These are phyloP conservation scores for Myotis pilosus DNA, from an alignment of 2,797 vertebrate species.

Conservation along the genomic window DNA sequence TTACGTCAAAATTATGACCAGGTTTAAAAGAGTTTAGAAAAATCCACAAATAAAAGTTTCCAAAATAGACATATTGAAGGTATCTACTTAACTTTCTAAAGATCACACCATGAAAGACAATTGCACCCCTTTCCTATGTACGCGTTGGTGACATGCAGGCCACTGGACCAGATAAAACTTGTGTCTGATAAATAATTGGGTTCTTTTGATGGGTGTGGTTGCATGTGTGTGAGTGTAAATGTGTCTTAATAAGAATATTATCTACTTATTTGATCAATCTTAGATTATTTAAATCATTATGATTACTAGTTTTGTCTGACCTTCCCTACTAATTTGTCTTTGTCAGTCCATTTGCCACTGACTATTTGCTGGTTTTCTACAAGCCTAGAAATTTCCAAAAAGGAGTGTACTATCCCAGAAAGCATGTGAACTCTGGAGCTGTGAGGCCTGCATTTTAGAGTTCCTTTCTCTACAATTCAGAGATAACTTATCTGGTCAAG, in stretches of 20 bases:
- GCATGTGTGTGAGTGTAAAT: background rate
- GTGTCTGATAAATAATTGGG: background rate
- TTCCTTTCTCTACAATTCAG: background rate
- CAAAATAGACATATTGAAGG: background rate
- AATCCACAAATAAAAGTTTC: background rate
- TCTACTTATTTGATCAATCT: slow-evolving; percentile 18
- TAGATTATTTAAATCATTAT: background rate
- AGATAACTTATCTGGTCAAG: background rate
- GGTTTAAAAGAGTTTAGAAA: background rate
- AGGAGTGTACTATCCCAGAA: background rate
- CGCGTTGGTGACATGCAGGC: background rate
- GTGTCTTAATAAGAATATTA: background rate
- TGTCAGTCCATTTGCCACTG: background rate
- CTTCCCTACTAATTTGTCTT: background rate
- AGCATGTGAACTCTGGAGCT: background rate
- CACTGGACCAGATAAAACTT: background rate
- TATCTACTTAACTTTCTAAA: background rate
- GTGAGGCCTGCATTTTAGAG: background rate
- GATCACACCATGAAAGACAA: background rate
- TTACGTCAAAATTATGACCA: background rate
- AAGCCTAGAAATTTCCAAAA: background rate
- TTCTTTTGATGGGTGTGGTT: slow-evolving; percentile 21
- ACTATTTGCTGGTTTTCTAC: background rate
- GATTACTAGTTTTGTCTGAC: background rate
- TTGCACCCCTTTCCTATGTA: background rate